These are phyloP conservation scores for Macroglossus sobrinus DNA, from an alignment of 2,113 vertebrate genomes.

Conservation along the genomic window DNA sequence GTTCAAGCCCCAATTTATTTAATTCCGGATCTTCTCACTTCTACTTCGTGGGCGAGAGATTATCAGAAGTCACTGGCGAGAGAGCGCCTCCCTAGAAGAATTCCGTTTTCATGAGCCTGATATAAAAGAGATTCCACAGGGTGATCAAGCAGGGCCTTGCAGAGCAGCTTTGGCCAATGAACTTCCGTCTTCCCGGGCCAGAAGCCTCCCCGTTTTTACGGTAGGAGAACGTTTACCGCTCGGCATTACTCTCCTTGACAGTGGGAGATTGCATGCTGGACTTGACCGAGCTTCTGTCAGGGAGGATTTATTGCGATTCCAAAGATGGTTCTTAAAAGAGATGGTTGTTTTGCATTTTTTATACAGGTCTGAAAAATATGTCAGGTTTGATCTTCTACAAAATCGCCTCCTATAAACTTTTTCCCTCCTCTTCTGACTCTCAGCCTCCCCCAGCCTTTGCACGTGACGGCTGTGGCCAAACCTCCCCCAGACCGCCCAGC, in stretches of 20 bases:
- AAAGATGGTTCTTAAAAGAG: constrained; percentile 58
- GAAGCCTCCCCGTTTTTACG: not conserved
- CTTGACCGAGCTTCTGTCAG: constrained; percentile 66
- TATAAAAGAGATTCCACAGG: not conserved
- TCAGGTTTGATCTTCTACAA: constrained; percentile 54
- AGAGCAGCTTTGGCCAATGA: not conserved
- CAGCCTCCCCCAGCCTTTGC: not conserved
- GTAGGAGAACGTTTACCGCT: not conserved
- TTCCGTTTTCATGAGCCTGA: not conserved
- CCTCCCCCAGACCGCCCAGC: not conserved
- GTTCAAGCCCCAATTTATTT: too few relatives aligned
- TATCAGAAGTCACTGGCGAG: not conserved
- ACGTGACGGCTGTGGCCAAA: not conserved
- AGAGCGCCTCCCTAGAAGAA: not conserved
- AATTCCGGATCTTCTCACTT: not conserved
- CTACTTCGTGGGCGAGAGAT: not conserved
- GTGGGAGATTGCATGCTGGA: constrained; percentile 51
- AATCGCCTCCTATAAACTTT: constrained; percentile 28
- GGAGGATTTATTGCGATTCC: constrained; percentile 64
- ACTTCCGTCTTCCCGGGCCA: not conserved
- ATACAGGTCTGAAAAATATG: constrained; percentile 39
- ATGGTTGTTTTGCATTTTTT: constrained; percentile 65
- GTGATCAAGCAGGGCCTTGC: not conserved
- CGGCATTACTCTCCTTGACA: constrained; percentile 57
- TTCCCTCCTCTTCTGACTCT: not conserved